Conservation (phyloP, 1,140 invertebrate species). For the Glossosoma conforme region DNA sequence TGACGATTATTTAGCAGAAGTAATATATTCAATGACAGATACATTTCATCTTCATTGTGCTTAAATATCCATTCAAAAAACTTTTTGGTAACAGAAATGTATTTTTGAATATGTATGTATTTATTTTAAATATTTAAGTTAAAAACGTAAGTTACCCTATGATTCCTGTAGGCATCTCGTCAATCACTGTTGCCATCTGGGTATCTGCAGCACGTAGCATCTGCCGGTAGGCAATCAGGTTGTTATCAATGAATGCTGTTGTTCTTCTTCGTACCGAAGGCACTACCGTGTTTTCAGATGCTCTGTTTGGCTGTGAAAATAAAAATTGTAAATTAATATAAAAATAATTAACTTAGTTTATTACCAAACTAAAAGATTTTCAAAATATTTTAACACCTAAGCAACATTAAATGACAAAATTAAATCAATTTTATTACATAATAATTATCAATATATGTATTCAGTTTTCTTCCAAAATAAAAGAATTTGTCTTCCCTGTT, state of each 20-base stretch:
- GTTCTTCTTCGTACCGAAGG: conserved; percentile 36
- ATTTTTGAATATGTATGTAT: background rate
- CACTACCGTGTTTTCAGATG: background rate
- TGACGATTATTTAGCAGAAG: too few relatives aligned
- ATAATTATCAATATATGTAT: too few relatives aligned
- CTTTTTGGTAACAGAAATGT: background rate
- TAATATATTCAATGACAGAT: too few relatives aligned
- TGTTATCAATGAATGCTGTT: conserved; percentile 63
- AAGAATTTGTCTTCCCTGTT: too few relatives aligned
- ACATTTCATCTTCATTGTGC: too few relatives aligned
- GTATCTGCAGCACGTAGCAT: conserved; percentile 64
- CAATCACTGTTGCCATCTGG: conserved; percentile 68
- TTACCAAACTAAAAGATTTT: background rate
- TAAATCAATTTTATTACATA: too few relatives aligned
- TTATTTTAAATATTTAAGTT: conserved; percentile 7
- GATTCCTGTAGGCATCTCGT: conserved; percentile 69
- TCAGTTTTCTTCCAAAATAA: too few relatives aligned
- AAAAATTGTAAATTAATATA: conserved; percentile 1
- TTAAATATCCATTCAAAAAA: background rate
- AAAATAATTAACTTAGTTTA: background rate
- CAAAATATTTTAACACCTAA: too few relatives aligned
- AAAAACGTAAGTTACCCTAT: conserved; percentile 50
- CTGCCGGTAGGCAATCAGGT: conserved; percentile 61
- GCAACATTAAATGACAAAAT: too few relatives aligned
- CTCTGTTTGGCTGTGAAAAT: conserved; percentile 5